Evolutionary conservation across 1,140 invertebrate species (phyloP).

Genomic region (Drosophila athabasca): DNA sequence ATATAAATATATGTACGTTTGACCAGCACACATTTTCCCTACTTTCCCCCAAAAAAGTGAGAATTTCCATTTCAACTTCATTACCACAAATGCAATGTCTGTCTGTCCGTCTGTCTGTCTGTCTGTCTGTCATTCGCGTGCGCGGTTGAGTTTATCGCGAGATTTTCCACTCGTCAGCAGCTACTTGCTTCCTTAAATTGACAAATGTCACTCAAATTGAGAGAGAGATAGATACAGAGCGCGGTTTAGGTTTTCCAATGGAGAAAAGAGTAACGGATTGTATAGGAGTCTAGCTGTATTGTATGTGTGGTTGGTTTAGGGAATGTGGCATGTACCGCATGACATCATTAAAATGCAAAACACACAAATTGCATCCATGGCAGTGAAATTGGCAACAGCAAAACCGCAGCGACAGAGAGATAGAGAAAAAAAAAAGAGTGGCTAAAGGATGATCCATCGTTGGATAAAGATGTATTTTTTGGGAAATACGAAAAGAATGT

Average conservation of each 20-base stretch:
- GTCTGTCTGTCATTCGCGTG: constrained; percentile 13
- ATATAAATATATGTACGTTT: constrained; percentile 20
- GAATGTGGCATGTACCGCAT: background rate
- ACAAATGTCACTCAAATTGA: constrained; percentile 57
- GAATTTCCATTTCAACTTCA: constrained; percentile 41
- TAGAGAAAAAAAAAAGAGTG: no score
- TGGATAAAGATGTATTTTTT: no score
- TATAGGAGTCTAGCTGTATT: background rate
- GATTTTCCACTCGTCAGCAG: constrained; percentile 22
- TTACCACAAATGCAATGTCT: constrained; percentile 28
- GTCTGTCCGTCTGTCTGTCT: background rate
- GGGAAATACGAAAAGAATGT: no score
- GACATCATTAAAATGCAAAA: constrained; percentile 56
- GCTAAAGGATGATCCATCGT: no score
- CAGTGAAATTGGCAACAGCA: constrained; percentile 44
- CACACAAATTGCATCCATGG: constrained; percentile 52
- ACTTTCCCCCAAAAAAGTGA: constrained; percentile 10
- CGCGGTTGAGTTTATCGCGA: background rate
- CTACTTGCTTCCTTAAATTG: constrained; percentile 48
- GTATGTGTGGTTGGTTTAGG: background rate
- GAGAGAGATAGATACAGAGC: constrained; percentile 37
- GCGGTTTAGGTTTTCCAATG: constrained; percentile 10
- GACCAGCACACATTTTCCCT: constrained; percentile 4
- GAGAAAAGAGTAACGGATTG: background rate
- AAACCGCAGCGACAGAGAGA: constrained; percentile 8